Conservation (phyloP, 1,140 invertebrate species). For the Caenorhabditis latens region DNA sequence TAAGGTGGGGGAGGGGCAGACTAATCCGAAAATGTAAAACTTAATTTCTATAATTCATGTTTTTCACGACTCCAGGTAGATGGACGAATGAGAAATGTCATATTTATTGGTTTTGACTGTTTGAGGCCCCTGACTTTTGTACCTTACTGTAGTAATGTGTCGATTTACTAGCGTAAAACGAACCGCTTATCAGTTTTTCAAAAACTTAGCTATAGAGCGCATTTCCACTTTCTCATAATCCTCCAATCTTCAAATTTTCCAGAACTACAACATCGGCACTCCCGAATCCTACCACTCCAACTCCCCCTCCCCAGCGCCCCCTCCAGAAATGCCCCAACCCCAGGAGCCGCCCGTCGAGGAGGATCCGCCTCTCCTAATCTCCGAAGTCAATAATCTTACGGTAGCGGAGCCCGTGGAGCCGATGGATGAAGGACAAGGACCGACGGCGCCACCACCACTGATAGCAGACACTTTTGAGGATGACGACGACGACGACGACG, state of each 20-base stretch:
- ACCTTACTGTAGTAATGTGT: too few relatives aligned
- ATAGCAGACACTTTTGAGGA: background rate
- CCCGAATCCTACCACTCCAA: constrained; percentile 20
- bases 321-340: background rate
- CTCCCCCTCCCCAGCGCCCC: background rate
- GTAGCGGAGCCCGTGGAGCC: background rate
- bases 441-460: background rate
- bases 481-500: constrained; percentile 24
- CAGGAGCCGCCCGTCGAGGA: background rate
- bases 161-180: too few relatives aligned
- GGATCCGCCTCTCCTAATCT: constrained; percentile 1
- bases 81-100: too few relatives aligned
- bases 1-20: too few relatives aligned
- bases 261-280: constrained; percentile 27
- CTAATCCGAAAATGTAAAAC: too few relatives aligned
- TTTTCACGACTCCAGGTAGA: too few relatives aligned
- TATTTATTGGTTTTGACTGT: too few relatives aligned
- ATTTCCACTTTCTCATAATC: background rate
- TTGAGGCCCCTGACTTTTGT: too few relatives aligned
- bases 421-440: background rate
- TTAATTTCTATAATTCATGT: too few relatives aligned
- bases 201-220: too few relatives aligned
- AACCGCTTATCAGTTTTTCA: too few relatives aligned
- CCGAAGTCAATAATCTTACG: background rate
- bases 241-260: background rate